Percentiles rank a stretch among this genome's conserved stretches.
phyloP scores from a whole-genome alignment of 2,113 vertebrate species.

The Sturnus vulgaris region DNA sequence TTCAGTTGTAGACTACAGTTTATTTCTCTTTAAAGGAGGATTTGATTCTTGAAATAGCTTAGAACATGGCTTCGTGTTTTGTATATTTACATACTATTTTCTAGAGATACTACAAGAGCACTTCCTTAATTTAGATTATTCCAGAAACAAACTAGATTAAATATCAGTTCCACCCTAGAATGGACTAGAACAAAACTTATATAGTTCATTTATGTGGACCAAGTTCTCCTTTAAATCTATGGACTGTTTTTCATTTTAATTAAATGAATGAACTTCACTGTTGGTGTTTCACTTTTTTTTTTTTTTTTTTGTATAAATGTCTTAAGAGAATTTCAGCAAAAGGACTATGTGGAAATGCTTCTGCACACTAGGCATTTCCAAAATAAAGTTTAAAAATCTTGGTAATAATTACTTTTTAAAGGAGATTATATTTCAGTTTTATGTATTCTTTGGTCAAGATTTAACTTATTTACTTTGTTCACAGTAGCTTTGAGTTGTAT shows the following conservation, averaged over 20 bases:
- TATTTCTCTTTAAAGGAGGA: slow-evolving; percentile 63
- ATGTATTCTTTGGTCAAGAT: background rate
- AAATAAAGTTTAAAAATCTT: slow-evolving; percentile 28
- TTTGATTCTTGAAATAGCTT: slow-evolving; percentile 57
- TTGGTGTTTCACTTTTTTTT: background rate
- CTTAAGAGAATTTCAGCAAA: background rate
- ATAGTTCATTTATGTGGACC: slow-evolving; percentile 8
- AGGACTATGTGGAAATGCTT: slow-evolving; percentile 26
- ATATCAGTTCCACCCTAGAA: slow-evolving; percentile 4
- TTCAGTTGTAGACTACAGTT: slow-evolving; percentile 16
- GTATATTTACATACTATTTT: slow-evolving; percentile 37
- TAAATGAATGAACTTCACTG: slow-evolving; percentile 49
- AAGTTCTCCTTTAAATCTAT: slow-evolving; percentile 66
- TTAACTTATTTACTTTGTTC: background rate
- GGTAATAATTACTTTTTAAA: background rate
- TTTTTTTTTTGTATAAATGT: background rate
- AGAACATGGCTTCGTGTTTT: slow-evolving; percentile 29
- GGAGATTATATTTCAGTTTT: background rate
- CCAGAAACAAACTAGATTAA: slow-evolving; percentile 34
- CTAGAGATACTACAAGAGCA: slow-evolving; percentile 2
- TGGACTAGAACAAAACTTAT: slow-evolving; percentile 3
- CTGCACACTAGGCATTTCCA: background rate
- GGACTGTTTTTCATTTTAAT: slow-evolving; percentile 51
- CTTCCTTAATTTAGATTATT: slow-evolving; percentile 38
- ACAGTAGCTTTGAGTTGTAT: background rate